These are phyloP conservation scores for Enoplosus armatus DNA, from an alignment of 2,797 vertebrate genomes.

Conservation along the genomic window DNA sequence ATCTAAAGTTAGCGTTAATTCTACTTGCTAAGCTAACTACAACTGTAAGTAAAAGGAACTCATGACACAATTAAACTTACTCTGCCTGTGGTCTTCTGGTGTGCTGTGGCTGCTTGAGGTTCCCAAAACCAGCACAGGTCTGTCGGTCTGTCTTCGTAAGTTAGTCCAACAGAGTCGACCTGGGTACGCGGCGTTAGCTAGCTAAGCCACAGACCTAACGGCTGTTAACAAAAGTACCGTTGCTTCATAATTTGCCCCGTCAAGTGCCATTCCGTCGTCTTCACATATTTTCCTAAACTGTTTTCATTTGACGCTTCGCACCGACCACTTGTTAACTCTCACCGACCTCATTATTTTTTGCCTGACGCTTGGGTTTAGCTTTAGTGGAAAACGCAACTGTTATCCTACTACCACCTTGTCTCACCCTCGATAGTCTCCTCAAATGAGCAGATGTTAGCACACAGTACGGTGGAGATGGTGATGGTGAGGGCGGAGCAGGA, in stretches of 20 bases:
- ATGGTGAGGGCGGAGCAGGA: slow-evolving; percentile 32
- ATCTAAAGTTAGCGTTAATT: not conserved
- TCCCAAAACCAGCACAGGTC: not conserved
- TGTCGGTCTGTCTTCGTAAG: not conserved
- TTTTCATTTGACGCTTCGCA: not conserved
- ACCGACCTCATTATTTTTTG: not conserved
- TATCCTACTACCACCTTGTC: not conserved
- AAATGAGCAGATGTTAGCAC: not conserved
- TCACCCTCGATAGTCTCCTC: not conserved
- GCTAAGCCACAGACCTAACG: not conserved
- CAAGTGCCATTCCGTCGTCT: slow-evolving; percentile 11
- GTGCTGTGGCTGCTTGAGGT: not conserved
- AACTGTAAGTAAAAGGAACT: no score
- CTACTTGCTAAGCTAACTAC: not conserved
- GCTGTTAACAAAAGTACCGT: not conserved
- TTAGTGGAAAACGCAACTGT: not conserved
- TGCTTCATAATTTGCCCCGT: not conserved
- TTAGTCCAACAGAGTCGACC: not conserved
- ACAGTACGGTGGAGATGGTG: not conserved
- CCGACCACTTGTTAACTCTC: not conserved
- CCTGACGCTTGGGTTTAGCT: not conserved
- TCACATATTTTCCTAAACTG: not conserved
- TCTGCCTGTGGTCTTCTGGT: not conserved
- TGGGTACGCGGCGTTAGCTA: not conserved
- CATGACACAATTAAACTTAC: slow-evolving; percentile 29